phyloP scores from a whole-genome alignment of 2,888 invertebrate species.

The Rhyacophila evoluta region DNA sequence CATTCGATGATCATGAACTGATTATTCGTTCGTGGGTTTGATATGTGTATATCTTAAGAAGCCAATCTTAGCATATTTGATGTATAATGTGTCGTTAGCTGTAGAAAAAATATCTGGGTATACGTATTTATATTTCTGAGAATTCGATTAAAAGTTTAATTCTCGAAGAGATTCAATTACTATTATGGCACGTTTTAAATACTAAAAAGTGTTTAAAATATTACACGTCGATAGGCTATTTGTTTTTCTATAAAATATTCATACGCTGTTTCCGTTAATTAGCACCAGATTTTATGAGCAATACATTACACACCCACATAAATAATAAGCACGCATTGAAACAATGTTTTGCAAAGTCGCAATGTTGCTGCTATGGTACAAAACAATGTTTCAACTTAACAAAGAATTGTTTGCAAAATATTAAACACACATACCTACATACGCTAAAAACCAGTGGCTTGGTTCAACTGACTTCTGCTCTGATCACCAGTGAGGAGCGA shows the following conservation, averaged over 20 bases:
- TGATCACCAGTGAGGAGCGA: background rate
- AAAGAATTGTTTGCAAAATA: slow-evolving; percentile 15
- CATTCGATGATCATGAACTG: no score
- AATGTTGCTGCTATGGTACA: background rate
- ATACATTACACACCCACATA: slow-evolving; percentile 9
- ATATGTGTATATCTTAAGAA: no score
- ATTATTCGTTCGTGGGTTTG: no score
- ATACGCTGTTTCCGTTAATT: background rate
- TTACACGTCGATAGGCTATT: background rate
- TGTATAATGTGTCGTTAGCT: no score
- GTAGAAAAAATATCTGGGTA: no score
- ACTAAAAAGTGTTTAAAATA: background rate
- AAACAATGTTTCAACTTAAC: slow-evolving; percentile 22
- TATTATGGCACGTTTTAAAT: background rate
- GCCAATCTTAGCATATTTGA: no score
- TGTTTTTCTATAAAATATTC: background rate
- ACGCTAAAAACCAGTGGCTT: slow-evolving; percentile 15
- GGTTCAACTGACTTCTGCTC: background rate
- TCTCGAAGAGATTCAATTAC: no score
- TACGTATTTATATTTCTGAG: no score
- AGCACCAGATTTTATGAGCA: slow-evolving; percentile 9
- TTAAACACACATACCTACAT: background rate
- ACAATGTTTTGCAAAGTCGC: background rate
- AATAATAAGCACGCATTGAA: slow-evolving; percentile 19
- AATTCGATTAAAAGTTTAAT: no score